Evolutionary conservation across 2,797 vertebrate species (phyloP).

Genomic region (Argyrosomus regius): DNA sequence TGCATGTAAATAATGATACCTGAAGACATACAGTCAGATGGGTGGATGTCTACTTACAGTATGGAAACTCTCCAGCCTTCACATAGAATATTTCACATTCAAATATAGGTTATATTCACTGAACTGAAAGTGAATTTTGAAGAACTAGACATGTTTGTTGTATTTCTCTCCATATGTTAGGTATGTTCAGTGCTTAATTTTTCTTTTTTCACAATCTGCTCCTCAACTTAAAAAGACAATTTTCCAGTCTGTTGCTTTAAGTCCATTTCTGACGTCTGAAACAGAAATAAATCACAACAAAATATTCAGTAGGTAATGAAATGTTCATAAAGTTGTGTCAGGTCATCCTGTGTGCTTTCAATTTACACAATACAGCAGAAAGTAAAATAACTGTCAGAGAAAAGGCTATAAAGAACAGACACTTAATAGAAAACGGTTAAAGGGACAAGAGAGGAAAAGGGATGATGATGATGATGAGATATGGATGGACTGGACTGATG

Average conservation of each 20-base stretch:
- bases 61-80: constrained; percentile 25
- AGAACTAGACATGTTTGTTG: constrained; percentile 3
- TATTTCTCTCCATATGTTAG: constrained; percentile 11
- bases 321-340: background rate
- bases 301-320: background rate
- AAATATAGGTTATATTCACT: constrained; percentile 58
- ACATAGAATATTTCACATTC: constrained; percentile 29
- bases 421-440: background rate
- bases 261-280: background rate
- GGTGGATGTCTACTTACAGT: constrained; percentile 14
- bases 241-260: constrained; percentile 8
- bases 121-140: constrained; percentile 37
- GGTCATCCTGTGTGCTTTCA: background rate
- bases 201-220: constrained; percentile 4
- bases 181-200: background rate
- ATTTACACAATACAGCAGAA: constrained; percentile 5
- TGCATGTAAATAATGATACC: constrained; percentile 37
- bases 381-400: background rate
- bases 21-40: constrained; percentile 26
- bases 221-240: background rate
- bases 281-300: constrained; percentile 4
- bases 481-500: constrained; percentile 32
- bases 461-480: constrained; percentile 9
- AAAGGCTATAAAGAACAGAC: background rate
- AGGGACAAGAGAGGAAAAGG: background rate